A percentile compares a stretch with the other conserved stretches of the same genome.
Evolutionary conservation across 2,888 invertebrate species (phyloP).

Genomic region (Caenorhabditis angaria): DNA sequence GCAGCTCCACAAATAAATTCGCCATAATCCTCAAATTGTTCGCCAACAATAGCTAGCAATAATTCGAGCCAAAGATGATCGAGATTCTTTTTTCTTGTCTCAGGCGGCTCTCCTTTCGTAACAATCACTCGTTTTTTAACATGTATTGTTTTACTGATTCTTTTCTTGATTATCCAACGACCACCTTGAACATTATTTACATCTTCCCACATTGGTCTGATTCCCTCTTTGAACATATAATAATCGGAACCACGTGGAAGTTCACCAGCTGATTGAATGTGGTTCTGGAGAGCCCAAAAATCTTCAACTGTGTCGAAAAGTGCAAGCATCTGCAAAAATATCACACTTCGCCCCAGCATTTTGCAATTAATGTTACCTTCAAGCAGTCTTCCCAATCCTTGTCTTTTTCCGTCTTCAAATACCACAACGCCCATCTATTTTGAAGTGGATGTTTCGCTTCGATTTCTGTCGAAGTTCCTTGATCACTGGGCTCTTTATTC

Average conservation of each 20-base stretch:
- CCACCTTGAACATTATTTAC: slow-evolving; percentile 89
- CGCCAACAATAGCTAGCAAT: slow-evolving; percentile 84
- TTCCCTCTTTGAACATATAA: slow-evolving; percentile 78
- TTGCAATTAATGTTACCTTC: too few species aligned
- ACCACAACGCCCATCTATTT: slow-evolving; percentile 92
- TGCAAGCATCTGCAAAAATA: slow-evolving; percentile 79
- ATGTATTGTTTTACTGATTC: slow-evolving; percentile 29
- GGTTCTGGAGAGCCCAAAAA: slow-evolving; percentile 87
- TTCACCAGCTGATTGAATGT: slow-evolving; percentile 79
- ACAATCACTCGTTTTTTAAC: too few species aligned
- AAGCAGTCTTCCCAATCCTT: slow-evolving; percentile 94
- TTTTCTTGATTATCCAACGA: slow-evolving; percentile 84
- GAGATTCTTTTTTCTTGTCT: slow-evolving; percentile 54
- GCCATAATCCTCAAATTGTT: slow-evolving; percentile 84
- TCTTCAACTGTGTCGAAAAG: slow-evolving; percentile 98
- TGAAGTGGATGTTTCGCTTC: slow-evolving; percentile 57
- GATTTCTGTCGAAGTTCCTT: slow-evolving; percentile 16
- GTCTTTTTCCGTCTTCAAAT: slow-evolving; percentile 85
- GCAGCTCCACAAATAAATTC: slow-evolving; percentile 96
- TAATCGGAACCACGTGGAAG: slow-evolving; percentile 87
- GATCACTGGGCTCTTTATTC: slow-evolving; percentile 6
- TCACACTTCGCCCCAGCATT: too few species aligned
- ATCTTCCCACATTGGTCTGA: slow-evolving; percentile 96
- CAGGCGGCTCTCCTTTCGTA: not conserved
- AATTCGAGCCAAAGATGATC: slow-evolving; percentile 72